These are phyloP conservation scores for Netta rufina DNA, from an alignment of 2,797 vertebrate species.

Conservation along the genomic window DNA sequence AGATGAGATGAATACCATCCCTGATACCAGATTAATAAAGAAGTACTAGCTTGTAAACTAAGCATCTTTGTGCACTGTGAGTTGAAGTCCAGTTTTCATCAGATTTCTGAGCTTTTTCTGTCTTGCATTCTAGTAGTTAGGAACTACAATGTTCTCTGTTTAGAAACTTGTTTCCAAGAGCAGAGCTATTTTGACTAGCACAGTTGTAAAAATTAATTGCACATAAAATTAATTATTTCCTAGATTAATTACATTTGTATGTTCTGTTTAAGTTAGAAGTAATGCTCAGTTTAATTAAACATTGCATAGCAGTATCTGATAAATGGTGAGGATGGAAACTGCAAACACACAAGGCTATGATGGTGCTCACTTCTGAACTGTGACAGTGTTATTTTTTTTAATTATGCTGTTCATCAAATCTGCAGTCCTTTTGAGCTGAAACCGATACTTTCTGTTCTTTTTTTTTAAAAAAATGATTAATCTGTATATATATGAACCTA, in stretches of 20 bases:
- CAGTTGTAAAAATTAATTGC: constrained; percentile 28
- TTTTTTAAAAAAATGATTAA: background rate
- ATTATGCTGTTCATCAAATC: background rate
- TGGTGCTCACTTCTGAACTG: background rate
- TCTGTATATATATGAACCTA: background rate
- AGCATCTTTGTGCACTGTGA: background rate
- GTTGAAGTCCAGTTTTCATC: background rate
- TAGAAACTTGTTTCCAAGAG: background rate
- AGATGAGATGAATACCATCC: background rate
- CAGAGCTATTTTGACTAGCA: background rate
- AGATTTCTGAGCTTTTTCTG: background rate
- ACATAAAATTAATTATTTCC: constrained; percentile 14
- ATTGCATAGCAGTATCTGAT: background rate
- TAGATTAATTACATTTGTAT: constrained; percentile 3
- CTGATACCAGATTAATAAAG: background rate
- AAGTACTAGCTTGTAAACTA: background rate
- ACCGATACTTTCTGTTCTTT: background rate
- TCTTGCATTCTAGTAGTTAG: background rate
- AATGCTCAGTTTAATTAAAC: constrained; percentile 14
- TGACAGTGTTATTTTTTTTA: background rate
- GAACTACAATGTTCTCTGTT: background rate
- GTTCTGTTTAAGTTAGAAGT: background rate
- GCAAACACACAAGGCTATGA: background rate
- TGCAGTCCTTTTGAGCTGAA: background rate
- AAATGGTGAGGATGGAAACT: background rate